These are phyloP conservation scores for Tanaodytes sp. DNA, from an alignment of 2,888 invertebrate species.

Conservation along the genomic window DNA sequence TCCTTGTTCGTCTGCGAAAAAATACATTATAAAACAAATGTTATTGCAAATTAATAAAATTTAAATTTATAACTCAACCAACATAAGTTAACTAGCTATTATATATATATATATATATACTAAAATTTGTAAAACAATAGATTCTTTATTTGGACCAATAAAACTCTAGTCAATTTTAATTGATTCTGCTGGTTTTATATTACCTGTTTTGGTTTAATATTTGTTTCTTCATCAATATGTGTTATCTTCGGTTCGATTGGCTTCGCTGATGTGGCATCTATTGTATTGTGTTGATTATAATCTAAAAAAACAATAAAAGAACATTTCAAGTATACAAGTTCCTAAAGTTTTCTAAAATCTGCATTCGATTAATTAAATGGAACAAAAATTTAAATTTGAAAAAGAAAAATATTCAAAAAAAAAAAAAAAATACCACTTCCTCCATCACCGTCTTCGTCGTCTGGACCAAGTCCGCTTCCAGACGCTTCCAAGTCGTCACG, in stretches of 20 bases:
- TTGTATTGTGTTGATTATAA: conserved; percentile 63
- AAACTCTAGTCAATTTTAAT: too few species aligned
- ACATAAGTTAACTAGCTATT: too few species aligned
- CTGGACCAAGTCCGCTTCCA: conserved; percentile 88
- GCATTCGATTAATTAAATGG: too few species aligned
- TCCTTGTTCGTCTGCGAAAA: conserved; percentile 63
- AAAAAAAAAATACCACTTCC: conserved; percentile 60
- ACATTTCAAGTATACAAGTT: too few species aligned
- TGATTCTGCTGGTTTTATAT: conserved; percentile 5
- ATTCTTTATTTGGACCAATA: too few species aligned
- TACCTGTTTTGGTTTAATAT: conserved; percentile 65
- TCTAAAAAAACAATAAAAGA: too few species aligned
- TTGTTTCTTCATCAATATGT: conserved; percentile 59
- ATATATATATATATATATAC: too few species aligned
- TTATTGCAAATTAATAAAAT: too few species aligned
- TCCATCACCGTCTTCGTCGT: conserved; percentile 82
- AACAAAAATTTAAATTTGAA: too few species aligned
- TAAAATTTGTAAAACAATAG: too few species aligned
- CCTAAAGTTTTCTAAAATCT: too few species aligned
- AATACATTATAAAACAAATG: background rate
- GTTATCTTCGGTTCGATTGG: conserved; percentile 66
- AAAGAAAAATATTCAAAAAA: background rate
- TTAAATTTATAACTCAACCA: too few species aligned
- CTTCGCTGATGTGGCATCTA: conserved; percentile 66
- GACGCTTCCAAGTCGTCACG: conserved; percentile 86